Percentiles rank a stretch among this genome's conserved stretches.
phyloP scores from a whole-genome alignment of 1,140 invertebrate genomes.

The Linepithema humile region DNA sequence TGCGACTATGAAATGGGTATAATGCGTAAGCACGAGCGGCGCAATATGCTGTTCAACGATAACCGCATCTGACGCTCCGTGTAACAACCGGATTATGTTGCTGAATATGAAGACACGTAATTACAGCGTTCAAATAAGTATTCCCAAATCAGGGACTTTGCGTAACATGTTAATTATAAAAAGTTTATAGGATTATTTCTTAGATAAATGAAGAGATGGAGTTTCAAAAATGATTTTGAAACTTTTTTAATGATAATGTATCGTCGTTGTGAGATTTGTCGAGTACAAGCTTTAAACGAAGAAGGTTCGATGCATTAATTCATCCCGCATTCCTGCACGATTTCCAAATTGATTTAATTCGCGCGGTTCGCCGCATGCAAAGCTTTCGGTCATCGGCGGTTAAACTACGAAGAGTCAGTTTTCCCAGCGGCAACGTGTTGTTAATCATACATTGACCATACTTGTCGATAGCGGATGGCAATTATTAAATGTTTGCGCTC shows the following conservation, averaged over 20 bases:
- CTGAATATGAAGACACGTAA: constrained; percentile 21
- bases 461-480: background rate
- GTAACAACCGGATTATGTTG: constrained; percentile 38
- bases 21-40: constrained; percentile 36
- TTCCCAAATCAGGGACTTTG: background rate
- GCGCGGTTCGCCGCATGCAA: constrained; percentile 45
- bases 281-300: background rate
- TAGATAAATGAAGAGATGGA: constrained; percentile 22
- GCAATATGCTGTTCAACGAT: constrained; percentile 38
- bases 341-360: constrained; percentile 62
- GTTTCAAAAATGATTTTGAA: no score
- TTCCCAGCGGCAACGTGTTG: background rate
- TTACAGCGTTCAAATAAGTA: constrained; percentile 1
- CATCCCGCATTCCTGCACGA: background rate
- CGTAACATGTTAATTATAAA: background rate
- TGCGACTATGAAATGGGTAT: constrained; percentile 43
- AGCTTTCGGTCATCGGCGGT: constrained; percentile 48
- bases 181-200: constrained; percentile 17
- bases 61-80: constrained; percentile 24
- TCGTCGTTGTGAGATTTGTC: constrained; percentile 31
- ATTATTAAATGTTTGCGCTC: background rate
- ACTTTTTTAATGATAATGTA: no score
- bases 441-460: background rate
- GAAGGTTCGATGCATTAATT: background rate
- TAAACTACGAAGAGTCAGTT: constrained; percentile 36